A percentile compares a stretch with the other conserved stretches of the same genome.
Conservation (phyloP, 1,140 invertebrate species). For the Brachionus koreanus region DNA sequence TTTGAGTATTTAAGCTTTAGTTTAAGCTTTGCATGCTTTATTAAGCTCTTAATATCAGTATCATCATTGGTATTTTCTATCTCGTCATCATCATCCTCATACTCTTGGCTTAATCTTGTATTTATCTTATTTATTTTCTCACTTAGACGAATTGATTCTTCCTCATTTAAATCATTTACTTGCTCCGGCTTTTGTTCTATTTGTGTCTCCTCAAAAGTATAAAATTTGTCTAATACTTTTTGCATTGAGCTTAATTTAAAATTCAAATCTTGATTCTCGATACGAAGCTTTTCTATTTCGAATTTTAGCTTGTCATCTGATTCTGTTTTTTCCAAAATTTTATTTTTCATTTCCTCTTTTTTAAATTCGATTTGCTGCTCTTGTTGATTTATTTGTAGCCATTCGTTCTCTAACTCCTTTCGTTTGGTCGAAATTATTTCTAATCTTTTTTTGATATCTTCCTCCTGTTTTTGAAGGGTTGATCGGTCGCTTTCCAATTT, state of each 20-base stretch:
- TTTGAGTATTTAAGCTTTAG: conserved; percentile 10
- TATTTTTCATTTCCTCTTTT: conserved; percentile 1
- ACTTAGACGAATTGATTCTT: background rate
- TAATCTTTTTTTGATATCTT: background rate
- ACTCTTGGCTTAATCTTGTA: background rate
- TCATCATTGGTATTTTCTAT: conserved; percentile 16
- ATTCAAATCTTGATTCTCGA: conserved; percentile 3
- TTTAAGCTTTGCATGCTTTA: conserved; percentile 40
- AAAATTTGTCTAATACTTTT: conserved; percentile 26
- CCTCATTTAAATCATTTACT: background rate
- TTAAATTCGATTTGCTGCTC: background rate
- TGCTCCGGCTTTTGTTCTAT: background rate
- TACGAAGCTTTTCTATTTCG: conserved; percentile 16
- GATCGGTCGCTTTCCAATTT: background rate
- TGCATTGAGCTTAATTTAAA: background rate
- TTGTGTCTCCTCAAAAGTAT: background rate
- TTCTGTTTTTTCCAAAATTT: conserved; percentile 18
- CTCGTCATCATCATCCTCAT: conserved; percentile 19
- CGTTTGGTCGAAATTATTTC: background rate
- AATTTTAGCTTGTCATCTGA: conserved; percentile 5
- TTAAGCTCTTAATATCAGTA: conserved; percentile 3
- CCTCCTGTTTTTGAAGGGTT: background rate
- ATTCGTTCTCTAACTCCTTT: background rate
- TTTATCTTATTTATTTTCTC: conserved; percentile 36
- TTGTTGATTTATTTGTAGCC: background rate